Evolutionary conservation across 2,113 vertebrate species (phyloP), one percentile per base, ranked within the genome.

Genomic region (Rhinopomastus cyanomelas): DNA sequence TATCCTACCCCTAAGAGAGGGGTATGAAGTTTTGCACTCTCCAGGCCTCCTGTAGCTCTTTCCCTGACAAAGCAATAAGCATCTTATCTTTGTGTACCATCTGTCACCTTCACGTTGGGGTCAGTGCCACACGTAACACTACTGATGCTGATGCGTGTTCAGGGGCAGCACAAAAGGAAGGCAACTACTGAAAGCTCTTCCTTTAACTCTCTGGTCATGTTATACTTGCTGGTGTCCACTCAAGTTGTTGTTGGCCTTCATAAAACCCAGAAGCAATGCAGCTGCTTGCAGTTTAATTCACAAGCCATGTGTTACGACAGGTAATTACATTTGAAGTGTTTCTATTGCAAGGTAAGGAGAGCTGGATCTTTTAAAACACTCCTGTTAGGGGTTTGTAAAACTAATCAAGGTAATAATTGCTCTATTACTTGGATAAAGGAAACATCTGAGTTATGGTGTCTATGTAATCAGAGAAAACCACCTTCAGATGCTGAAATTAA

Each of bases 401-500:
- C 26, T 81, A 88, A 86, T 76, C 66, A 82, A 73, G 42, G 34
- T 69, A 76, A 64, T 77, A 87, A 84, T 76, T 78, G 46, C 32
- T 88, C 26, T 64, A 5, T 68, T 87, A 53, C 30, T 82, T 57
- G 76, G 11, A 65, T 73, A 87, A 89, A 86, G 21, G 44, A 74
- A 87, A 44, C 13, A 57, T 68, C 36, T 65, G 55, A 83, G 81
- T 62, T 66, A 74, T 0, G 0, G 27, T 85, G 32, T 87, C 86
- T 87, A 19, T 67, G 56, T 61, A 60, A 69, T 84, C 32, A 72
- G 16, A 48, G 19, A 76, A 84, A 90, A 60, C 66, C 52, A 84
- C 18, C 61, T 89, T 91, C 76, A 93, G 74, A 86, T 74, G 56
- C 67, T 94, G 67, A 77, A 93, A 69, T 53, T 77, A 87, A 84